A percentile compares a stretch with the other conserved stretches of the same genome.
Evolutionary conservation across 2,888 invertebrate genomes (phyloP).

Genomic region (Hylaea fasciaria): DNA sequence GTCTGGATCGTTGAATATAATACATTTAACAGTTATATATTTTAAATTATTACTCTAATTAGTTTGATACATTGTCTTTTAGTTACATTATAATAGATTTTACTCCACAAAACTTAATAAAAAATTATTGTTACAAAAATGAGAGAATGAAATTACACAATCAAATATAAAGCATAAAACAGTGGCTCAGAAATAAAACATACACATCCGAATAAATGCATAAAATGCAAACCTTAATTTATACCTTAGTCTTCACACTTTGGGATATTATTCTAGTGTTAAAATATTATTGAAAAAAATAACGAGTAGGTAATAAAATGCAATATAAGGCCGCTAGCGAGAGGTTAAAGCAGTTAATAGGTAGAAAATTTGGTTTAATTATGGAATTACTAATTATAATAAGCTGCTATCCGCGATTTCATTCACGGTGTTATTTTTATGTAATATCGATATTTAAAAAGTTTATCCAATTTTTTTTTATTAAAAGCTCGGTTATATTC

Average conservation of each 20-base stretch:
- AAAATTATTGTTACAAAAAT: conserved; percentile 7
- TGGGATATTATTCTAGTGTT: too few species aligned
- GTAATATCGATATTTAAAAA: too few species aligned
- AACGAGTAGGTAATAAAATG: too few species aligned
- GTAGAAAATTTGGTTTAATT: too few species aligned
- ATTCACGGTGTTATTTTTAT: too few species aligned
- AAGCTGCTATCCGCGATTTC: too few species aligned
- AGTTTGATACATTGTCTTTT: conserved; percentile 38
- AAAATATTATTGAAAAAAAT: too few species aligned
- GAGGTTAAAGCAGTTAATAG: too few species aligned
- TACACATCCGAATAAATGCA: conserved; percentile 40
- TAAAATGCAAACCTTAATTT: conserved; percentile 47
- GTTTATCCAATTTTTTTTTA: too few species aligned
- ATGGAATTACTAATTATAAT: too few species aligned
- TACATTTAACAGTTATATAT: conserved; percentile 47
- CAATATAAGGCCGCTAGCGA: neutral
- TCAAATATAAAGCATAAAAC: conserved; percentile 5
- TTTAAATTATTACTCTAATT: conserved; percentile 34
- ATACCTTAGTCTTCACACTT: conserved; percentile 37
- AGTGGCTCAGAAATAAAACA: conserved; percentile 33
- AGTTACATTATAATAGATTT: conserved; percentile 34
- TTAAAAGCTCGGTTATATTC: too few species aligned
- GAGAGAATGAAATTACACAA: conserved; percentile 8
- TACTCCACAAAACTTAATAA: conserved; percentile 28
- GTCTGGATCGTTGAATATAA: conserved; percentile 23